These are phyloP conservation scores for Thripadectes ignobilis DNA, from an alignment of 2,797 vertebrate species.

Conservation along the genomic window DNA sequence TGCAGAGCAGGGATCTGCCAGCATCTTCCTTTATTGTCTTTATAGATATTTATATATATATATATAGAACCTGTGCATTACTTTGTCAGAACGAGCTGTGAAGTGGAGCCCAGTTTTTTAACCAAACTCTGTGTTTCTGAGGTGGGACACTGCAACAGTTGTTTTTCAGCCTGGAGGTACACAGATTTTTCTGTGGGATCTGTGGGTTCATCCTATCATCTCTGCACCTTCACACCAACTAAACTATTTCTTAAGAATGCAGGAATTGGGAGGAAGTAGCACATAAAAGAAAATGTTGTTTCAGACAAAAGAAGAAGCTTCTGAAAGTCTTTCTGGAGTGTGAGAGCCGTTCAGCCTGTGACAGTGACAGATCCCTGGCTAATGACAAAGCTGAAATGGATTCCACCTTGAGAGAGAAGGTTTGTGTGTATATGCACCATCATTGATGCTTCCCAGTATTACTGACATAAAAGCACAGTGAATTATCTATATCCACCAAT, in stretches of 20 bases:
- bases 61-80: neutral
- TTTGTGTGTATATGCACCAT: neutral
- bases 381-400: slow-evolving; percentile 3
- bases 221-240: neutral
- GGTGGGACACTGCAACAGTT: neutral
- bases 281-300: slow-evolving; percentile 44
- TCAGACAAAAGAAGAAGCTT: slow-evolving; percentile 88
- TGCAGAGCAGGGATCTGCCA: neutral
- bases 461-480: neutral
- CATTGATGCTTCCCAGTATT: neutral
- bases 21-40: neutral
- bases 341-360: slow-evolving; percentile 65
- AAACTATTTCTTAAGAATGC: neutral
- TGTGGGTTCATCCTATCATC: neutral
- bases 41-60: neutral
- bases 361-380: neutral
- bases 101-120: neutral
- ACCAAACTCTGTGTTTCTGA: neutral
- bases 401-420: slow-evolving; percentile 30
- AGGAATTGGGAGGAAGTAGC: neutral
- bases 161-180: neutral
- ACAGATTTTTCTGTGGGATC: neutral
- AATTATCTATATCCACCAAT: neutral
- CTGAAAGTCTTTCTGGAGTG: slow-evolving; percentile 80
- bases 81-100: neutral